phyloP scores from a whole-genome alignment of 2,888 invertebrate genomes.

The Rotaria magnacalcarata region DNA sequence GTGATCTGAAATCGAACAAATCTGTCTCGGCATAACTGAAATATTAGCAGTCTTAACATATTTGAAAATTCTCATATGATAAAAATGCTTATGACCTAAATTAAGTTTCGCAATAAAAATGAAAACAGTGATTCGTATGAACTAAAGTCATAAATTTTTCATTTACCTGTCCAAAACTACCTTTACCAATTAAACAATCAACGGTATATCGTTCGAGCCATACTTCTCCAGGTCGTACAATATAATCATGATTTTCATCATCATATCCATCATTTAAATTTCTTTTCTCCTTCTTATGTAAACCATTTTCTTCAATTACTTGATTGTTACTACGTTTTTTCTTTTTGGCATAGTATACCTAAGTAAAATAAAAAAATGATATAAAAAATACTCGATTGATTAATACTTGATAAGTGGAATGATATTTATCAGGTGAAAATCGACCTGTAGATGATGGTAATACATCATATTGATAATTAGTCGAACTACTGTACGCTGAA shows the following conservation, averaged over 20 bases:
- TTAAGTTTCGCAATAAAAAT: too few species aligned
- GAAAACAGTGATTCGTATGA: too few species aligned
- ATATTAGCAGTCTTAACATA: too few species aligned
- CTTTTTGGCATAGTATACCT: constrained; percentile 98
- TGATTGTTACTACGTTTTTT: constrained; percentile 78
- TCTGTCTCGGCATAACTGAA: too few species aligned
- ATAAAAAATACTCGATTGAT: too few species aligned
- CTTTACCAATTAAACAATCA: constrained; percentile 93
- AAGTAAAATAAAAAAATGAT: constrained; percentile 51
- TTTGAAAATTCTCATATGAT: too few species aligned
- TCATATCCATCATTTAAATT: constrained; percentile 89
- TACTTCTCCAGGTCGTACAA: constrained; percentile 96
- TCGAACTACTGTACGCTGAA: background rate
- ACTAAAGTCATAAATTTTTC: too few species aligned
- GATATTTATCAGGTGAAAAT: background rate
- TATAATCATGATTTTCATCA: constrained; percentile 99
- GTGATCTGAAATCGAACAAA: too few species aligned
- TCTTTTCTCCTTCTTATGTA: constrained; percentile 44
- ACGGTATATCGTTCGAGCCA: constrained; percentile 98
- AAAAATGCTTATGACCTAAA: too few species aligned
- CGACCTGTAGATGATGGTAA: background rate
- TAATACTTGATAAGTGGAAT: constrained; percentile 12
- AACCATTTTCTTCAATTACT: constrained; percentile 52
- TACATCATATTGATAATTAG: background rate
- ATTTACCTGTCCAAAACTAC: constrained; percentile 76